A percentile compares a stretch with the other conserved stretches of the same genome.
These are phyloP conservation scores for Heteropelma amictum DNA, from an alignment of 2,888 invertebrate genomes.

Conservation along the genomic window DNA sequence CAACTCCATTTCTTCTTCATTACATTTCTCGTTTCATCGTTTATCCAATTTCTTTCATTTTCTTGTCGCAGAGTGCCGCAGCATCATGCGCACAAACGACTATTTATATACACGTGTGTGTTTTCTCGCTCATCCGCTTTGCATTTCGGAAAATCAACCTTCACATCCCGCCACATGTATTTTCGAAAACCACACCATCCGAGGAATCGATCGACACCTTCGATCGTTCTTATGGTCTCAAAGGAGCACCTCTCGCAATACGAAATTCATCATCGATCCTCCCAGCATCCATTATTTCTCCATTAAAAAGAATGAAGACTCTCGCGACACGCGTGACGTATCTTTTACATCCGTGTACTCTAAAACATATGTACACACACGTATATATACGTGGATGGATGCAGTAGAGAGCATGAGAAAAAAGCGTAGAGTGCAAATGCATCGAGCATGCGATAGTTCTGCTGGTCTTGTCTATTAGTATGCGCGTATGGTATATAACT, in stretches of 20 bases:
- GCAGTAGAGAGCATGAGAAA: slow-evolving; percentile 38
- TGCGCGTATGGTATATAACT: slow-evolving; percentile 21
- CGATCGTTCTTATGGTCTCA: too few species aligned
- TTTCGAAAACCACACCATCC: too few species aligned
- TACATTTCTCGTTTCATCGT: slow-evolving; percentile 26
- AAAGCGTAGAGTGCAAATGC: too few species aligned
- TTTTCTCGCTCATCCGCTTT: not conserved
- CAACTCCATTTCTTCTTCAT: slow-evolving; percentile 41
- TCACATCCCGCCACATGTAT: too few species aligned
- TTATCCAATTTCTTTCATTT: slow-evolving; percentile 28
- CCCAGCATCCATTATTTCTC: slow-evolving; percentile 15
- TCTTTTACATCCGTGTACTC: too few species aligned
- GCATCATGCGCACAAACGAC: too few species aligned
- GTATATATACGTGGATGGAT: slow-evolving; percentile 4
- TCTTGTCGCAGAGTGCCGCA: too few species aligned
- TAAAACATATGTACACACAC: too few species aligned
- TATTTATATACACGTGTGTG: not conserved
- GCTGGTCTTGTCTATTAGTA: slow-evolving; percentile 7
- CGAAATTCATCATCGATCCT: not conserved
- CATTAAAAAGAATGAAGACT: not conserved
- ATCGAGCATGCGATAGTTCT: too few species aligned
- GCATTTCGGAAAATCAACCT: too few species aligned
- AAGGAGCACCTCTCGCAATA: not conserved
- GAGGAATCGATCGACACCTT: too few species aligned
- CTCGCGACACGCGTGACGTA: not conserved